Evolutionary conservation across 2,888 invertebrate genomes (phyloP).

Genomic region (Drosophila nr. perissopoda): DNA sequence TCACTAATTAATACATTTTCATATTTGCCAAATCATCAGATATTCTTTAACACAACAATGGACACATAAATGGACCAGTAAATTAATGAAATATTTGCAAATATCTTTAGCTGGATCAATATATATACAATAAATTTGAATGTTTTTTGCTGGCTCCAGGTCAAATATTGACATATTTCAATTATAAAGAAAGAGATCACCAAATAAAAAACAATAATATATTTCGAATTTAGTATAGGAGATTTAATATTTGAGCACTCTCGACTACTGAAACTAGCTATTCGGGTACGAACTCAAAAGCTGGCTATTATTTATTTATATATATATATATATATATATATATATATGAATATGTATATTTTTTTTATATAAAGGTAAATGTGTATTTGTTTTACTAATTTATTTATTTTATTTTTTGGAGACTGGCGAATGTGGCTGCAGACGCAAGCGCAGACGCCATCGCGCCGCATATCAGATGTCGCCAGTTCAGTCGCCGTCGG

Average conservation of each 20-base stretch:
- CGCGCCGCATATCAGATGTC: conserved; percentile 20
- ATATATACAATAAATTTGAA: not conserved
- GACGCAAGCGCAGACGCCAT: not conserved
- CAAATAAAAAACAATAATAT: not conserved
- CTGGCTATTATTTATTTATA: not conserved
- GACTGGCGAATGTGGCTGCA: not conserved
- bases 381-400: not conserved
- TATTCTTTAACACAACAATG: not conserved
- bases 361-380: not conserved
- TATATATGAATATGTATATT: not conserved
- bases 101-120: not conserved
- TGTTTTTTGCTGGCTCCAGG: too few relatives aligned
- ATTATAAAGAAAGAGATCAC: not conserved
- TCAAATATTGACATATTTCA: not conserved
- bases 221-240: not conserved
- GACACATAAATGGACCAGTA: not conserved
- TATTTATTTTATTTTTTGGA: conserved; percentile 14
- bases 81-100: not conserved
- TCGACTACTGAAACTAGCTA: not conserved
- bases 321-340: too few relatives aligned
- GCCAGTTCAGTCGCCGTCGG: not conserved
- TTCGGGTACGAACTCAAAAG: not conserved
- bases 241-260: not conserved
- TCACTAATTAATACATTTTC: not conserved
- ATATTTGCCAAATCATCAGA: not conserved